Base-by-base conservation (phyloP, 2,797 vertebrate genomes). In the Selene dorsalis region DNA sequence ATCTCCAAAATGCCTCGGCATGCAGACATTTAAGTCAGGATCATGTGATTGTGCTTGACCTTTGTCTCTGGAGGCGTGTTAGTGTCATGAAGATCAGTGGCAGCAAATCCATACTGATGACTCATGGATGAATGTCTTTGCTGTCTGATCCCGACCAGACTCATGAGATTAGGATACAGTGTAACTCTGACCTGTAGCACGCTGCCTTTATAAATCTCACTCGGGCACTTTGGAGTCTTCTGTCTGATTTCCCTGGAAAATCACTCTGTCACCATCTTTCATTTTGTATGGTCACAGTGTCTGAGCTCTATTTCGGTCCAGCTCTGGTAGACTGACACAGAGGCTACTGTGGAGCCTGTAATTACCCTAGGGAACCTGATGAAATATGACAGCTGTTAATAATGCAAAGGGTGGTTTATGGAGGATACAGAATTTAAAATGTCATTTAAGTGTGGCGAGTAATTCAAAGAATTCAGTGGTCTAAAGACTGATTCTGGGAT, bases 21-120 rank as follows among this genome's bases (percentile, higher is more conserved):
- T 64, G 77, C 73, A 84, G 69, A 73, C 66, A 52, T 77, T 85
- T 71, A 80, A 59, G 77, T 84, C 60, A 48, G 80, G 78, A 70
- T 83, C 87, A 75, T 69, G 67, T 90, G 88, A 84, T 83, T 32
- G 48, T 24, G 75, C 75, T 87, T 92, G 91, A 91, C 91, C 89
- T 91, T 86, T 90, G 81, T 80, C 84, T 84, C 50, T 45, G 3
- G 69, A 82, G 75, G 20, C 35, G 24, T 77, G 76, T 73, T 76
- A 8, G 67, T 89, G 86, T 89, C 89, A 78, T 66, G 78, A 80
- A 75, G 81, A 90, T 77, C 53, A 66, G 70, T 84, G 89, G 80
- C 90, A 91, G 84, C 78, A 84, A 86, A 92, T 93, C 91, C 79
- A 89, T 92, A 80, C 24, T 70, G 80, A 84, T 88, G 91, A 93